phyloP scores from a whole-genome alignment of 2,888 invertebrate genomes.

The Nemurella pictetii region DNA sequence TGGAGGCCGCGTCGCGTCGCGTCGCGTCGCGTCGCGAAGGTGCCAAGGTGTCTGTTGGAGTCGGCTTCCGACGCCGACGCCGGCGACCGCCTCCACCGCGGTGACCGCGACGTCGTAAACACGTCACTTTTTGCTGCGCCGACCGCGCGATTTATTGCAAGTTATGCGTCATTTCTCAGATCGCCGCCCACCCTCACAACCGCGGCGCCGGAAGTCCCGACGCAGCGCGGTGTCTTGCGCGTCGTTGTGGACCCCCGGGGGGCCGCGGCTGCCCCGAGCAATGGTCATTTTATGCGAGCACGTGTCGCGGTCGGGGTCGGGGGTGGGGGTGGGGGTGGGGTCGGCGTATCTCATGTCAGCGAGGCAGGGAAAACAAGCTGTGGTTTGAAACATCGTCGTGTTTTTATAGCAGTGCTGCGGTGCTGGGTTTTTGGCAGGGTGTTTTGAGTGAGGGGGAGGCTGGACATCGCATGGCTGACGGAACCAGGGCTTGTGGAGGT shows the following conservation, averaged over 20 bases:
- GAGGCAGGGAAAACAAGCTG: not conserved
- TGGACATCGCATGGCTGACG: too few species aligned
- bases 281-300: constrained; percentile 21
- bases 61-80: not conserved
- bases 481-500: too few species aligned
- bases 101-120: constrained; percentile 16
- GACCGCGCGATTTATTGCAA: not conserved
- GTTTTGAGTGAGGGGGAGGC: too few species aligned
- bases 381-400: not conserved
- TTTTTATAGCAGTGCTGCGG: not conserved
- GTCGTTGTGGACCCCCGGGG: not conserved
- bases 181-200: not conserved
- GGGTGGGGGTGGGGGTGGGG: not conserved
- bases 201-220: not conserved
- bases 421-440: too few species aligned
- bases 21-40: too few species aligned
- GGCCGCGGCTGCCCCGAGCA: not conserved
- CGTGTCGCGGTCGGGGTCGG: not conserved
- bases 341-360: not conserved
- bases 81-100: not conserved
- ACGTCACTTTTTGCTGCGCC: not conserved
- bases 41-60: too few species aligned
- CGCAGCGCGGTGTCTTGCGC: too few species aligned
- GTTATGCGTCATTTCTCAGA: not conserved
- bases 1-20: too few species aligned